These are phyloP conservation scores for Myiotriccus ornatus DNA, from an alignment of 2,797 vertebrate genomes.

Conservation along the genomic window DNA sequence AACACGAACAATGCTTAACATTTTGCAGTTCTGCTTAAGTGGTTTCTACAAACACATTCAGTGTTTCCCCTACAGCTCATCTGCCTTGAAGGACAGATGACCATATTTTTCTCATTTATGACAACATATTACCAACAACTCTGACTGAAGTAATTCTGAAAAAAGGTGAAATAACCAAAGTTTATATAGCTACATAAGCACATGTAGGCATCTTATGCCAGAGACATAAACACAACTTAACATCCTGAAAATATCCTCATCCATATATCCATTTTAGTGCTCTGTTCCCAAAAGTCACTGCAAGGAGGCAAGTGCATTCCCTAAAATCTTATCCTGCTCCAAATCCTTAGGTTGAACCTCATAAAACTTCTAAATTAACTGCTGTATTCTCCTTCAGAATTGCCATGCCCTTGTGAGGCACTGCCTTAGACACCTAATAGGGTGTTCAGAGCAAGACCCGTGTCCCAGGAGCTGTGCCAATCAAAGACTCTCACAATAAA, in stretches of 20 bases:
- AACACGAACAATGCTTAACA: background rate
- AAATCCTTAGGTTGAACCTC: background rate
- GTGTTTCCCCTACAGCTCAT: background rate
- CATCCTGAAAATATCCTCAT: background rate
- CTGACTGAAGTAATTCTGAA: background rate
- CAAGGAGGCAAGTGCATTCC: background rate
- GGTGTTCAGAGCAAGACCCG: background rate
- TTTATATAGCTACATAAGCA: accelerated
- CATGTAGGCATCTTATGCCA: background rate
- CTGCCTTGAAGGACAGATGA: background rate
- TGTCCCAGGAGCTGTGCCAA: background rate
- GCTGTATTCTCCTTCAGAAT: background rate
- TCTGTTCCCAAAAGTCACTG: background rate
- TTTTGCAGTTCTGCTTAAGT: background rate
- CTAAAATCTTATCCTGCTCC: background rate
- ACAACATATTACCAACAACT: background rate
- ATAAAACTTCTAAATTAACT: background rate
- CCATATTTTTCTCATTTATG: background rate
- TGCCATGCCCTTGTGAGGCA: background rate
- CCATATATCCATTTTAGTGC: background rate
- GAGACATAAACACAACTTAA: background rate
- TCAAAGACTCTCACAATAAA: background rate
- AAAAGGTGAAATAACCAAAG: accelerated
- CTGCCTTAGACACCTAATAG: too few relatives aligned
- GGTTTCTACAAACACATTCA: background rate